Evolutionary conservation across 2,888 invertebrate genomes (phyloP), one percentile per base, ranked within the genome.

Genomic region (Ferdinandea cuprea): DNA sequence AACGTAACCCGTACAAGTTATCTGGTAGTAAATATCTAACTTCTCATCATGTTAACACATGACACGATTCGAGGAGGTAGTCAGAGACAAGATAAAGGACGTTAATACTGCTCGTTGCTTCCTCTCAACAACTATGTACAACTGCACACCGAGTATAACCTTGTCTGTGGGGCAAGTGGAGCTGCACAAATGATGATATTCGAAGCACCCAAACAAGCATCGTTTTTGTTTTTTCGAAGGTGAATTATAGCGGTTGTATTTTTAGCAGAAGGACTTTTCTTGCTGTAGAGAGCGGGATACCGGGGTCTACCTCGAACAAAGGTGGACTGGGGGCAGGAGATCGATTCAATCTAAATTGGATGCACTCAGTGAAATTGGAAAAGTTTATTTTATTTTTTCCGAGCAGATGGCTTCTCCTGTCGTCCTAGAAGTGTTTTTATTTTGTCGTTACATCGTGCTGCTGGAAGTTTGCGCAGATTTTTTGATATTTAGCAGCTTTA

Each of bases 341-440:
- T 74, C 80, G 68, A 80, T 80, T 73, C 61, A 61, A 74, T 63
- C 68, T 73, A 61, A 80, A 80, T 80, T 80, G 68, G 56, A 68
- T 80, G 80, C 68, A 80, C 80, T 80, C 73, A 48, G 63, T 61
- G 44, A 69, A 69, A 80, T 74, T 80, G 69, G 74, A 74, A 80
- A 80, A 74, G 73, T 80, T 80, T 50, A 28, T 15, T 28, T 25
- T 7, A 7, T 69, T 63, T 19, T n/a, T 46, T 46, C 42, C 19
- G 1, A 59, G 19, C 58, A 37, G 40, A 58, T 50, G 9, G 52
- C 50, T 65, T 32, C 37, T n/a, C n/a, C n/a, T n/a, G n/a, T n/a
- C 28, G 21, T n/a, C 52, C 42, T 11, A 21, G 21, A 32, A 3
- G 37, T n/a, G 58, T 50, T 44, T 59, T 59, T 66, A 59, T 66